Base-by-base conservation (phyloP, 2,888 invertebrate genomes). In the Ochlodes sylvanus region DNA sequence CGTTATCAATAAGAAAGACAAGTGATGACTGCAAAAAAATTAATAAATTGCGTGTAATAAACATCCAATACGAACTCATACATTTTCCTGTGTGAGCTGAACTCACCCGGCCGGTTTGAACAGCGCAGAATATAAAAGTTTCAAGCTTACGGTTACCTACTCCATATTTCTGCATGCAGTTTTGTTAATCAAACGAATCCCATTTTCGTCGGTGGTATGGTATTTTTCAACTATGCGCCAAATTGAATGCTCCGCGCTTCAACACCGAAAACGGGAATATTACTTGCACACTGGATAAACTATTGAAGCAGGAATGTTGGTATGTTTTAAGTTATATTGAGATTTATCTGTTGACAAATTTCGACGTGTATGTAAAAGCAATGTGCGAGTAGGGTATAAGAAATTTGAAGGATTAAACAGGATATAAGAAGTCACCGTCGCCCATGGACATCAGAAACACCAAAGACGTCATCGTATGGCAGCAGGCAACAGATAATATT, bases 201-300 rank as follows among this genome's bases (percentile, higher is more conserved):
- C 60, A 60, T 55, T 64, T 67, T 63, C 60, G 15, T 34, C 63
- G 61, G 70, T 68, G 68, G 69, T 27, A 68, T 65, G 77, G 78
- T 76, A 81, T 81, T 80, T 81, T 79, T 78, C 69, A 73, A 77
- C 75, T 80, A 77, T 77, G 75, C 76, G 70, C 75, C 75, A 78
- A 79, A 80, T 80, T 79, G 79, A 78, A 79, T 78, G 72, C 74
- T 65, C 73, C 50, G 71, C 55, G 68, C 64, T 69, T 60, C 68
- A 71, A 72, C 74, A 73, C 64, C 55, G 68, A 56, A 56, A 62
- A 60, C 69, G 70, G 66, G 73, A 73, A 73, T 73, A 75, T 70
- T 73, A 70, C 69, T 68, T 17, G 55, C 55, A 17, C 38, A 34
- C 21, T 1, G 34, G 15, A 19, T 19, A 50, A 62, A 62, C 61